phyloP scores from a whole-genome alignment of 2,113 vertebrate species.

The Marmota monax region DNA sequence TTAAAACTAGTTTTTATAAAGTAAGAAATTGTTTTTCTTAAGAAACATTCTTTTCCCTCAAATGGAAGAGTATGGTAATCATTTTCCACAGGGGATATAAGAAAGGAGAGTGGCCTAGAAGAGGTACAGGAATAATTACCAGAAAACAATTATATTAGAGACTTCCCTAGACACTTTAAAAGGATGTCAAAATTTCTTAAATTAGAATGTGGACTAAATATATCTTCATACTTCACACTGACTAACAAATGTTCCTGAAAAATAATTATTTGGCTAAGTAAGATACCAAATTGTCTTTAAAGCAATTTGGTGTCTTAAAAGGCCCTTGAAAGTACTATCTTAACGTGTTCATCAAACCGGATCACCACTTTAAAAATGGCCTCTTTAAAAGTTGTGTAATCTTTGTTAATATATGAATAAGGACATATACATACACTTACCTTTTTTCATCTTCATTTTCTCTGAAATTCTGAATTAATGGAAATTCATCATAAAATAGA shows the following conservation, averaged over 20 bases:
- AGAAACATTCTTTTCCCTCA: slow-evolving; percentile 1
- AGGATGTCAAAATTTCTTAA: not conserved
- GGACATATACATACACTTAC: not conserved
- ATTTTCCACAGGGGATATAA: not conserved
- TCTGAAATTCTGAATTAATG: slow-evolving; percentile 29
- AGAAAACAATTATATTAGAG: not conserved
- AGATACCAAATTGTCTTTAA: slow-evolving; percentile 61
- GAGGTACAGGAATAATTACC: not conserved
- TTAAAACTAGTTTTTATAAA: not conserved
- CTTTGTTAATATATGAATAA: not conserved
- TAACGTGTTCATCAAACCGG: slow-evolving; percentile 41
- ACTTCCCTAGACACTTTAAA: not conserved
- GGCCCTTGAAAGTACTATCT: not conserved
- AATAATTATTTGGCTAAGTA: slow-evolving; percentile 40
- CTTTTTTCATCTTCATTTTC: not conserved
- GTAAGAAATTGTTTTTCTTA: slow-evolving; percentile 20
- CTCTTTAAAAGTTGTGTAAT: not conserved
- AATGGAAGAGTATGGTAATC: not conserved
- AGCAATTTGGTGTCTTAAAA: not conserved
- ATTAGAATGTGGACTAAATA: not conserved
- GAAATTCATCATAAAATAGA: not conserved
- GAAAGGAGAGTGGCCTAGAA: not conserved
- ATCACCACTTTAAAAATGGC: slow-evolving; percentile 35
- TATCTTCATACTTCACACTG: not conserved
- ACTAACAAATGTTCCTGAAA: slow-evolving; percentile 35